A percentile compares a stretch with the other conserved stretches of the same genome.
Conservation (phyloP, 2,888 invertebrate genomes). For the Theretra japonica region DNA sequence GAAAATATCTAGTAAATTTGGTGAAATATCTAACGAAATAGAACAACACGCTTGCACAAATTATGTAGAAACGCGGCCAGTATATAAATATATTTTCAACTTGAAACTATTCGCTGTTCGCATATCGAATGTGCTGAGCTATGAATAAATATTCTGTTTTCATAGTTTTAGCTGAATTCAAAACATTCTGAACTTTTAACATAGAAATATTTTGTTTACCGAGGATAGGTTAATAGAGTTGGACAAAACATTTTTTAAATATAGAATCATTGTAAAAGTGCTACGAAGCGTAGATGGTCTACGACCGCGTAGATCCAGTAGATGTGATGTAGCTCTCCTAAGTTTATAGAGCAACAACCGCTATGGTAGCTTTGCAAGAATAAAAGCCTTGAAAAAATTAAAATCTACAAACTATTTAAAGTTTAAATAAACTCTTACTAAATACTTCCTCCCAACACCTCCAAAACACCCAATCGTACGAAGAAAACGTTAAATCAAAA, state of each 20-base stretch:
- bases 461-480: background rate
- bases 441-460: too few species aligned
- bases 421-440: too few species aligned
- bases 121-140: background rate
- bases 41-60: background rate
- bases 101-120: background rate
- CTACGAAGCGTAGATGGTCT: background rate
- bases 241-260: background rate
- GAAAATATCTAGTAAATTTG: background rate
- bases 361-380: too few species aligned
- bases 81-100: constrained; percentile 9
- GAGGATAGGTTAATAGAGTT: background rate
- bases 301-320: too few species aligned
- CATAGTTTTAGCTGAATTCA: too few species aligned
- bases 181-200: too few species aligned
- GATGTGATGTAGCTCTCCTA: too few species aligned
- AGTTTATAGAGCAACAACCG: too few species aligned
- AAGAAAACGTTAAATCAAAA: background rate
- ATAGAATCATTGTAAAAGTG: background rate
- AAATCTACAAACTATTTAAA: too few species aligned
- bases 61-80: background rate
- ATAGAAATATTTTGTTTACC: background rate
- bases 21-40: background rate
- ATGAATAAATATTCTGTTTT: background rate
- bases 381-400: too few species aligned